Evolutionary conservation across 2,888 invertebrate genomes (phyloP), one percentile per base, ranked within the genome.

Genomic region (Trypoxylon attenuatum): DNA sequence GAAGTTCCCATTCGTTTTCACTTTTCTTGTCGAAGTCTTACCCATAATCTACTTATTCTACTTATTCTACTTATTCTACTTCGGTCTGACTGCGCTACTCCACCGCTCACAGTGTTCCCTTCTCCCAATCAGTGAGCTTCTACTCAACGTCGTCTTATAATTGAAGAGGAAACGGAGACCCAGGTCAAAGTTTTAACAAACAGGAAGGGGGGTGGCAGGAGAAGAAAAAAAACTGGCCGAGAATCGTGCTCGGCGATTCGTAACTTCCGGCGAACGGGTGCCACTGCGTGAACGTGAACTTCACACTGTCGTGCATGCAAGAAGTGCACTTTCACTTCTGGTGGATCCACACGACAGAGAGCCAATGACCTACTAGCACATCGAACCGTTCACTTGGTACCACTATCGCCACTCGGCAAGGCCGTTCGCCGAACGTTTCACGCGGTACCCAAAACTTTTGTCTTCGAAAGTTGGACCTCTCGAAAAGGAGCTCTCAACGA

Each of bases 361-460:
- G 84, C 81, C 82, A 84, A 86, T 85, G 85, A 85, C 85, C 85
- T 81, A 85, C 84, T 85, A 83, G 83, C 82, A 82, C 82, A 78
- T 78, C 75, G 72, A 75, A 74, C 67, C 76, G 67, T 76, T 72
- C 73, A 58, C 52, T 50, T 16, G 54, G 55, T 46, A 42, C 43
- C 13, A 13, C 45, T 22, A 58, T 66, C 53, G 57, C 29, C 25
- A 33, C 43, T 25, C 41, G 50, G 45, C 74, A 76, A 76, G 76
- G 76, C 54, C 76, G 71, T 69, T 59, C 62, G 65, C 25, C 50
- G 39, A 27, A 19, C 21, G 43, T 59, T 51, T 15, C 15, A n/a
- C 46, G 13, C 5, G 42, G 10, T n/a, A 10, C 4, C 33, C 3
- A 33, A 33, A 10, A 13, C 10, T 33, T 33, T 10, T 3, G n/a